Base-by-base conservation (phyloP, 2,113 vertebrate genomes). In the Zootoca vivipara region DNA sequence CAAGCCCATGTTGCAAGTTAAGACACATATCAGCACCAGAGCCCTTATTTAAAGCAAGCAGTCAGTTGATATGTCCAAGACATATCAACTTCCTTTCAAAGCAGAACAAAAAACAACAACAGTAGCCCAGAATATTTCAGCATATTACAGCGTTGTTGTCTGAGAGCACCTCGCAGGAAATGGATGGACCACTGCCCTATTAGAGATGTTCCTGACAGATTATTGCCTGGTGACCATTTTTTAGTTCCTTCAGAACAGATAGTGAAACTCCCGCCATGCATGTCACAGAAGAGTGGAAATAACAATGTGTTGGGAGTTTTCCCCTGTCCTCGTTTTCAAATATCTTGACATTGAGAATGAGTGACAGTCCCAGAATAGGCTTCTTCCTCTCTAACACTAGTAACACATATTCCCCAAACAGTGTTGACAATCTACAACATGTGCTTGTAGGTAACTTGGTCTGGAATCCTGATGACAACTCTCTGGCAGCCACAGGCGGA, bases 311-410 rank as follows among this genome's bases (percentile, higher is more conserved):
- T 81, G 26, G 30, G 26, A 35, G 1, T 13, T 91, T 62, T 69
- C 0, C 7, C 87, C 18, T 18, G 10, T 83, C 83, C 69, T 83
- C 2, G 1, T 86, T 91, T 92, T 58, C 58, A 90, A 62, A 86
- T 86, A 78, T 40, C 73, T 91, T 88, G 58, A 92, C 93, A 91
- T 75, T 85, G 84, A 90, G 78, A 40, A 52, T 85, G 90, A 92
- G 72, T 8, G 3, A 78, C 33, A 88, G 3, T 67, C 72, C 73
- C 87, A 83, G 90, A 89, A 89, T 3, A 78, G 30, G 22, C 2
- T 91, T 3, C 16, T 86, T 75, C 42, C 58, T 89, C 64, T 0
- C 83, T 79, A n/a, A 78, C 91, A 30, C 13, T 86, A 82, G 52
- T 72, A 82, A 52, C 82, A 56, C 26, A 83, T 79, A 81, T 67